Percentiles rank a stretch among this genome's conserved stretches.
Evolutionary conservation across 2,113 vertebrate genomes (phyloP).

Genomic region (Halichoerus grypus): DNA sequence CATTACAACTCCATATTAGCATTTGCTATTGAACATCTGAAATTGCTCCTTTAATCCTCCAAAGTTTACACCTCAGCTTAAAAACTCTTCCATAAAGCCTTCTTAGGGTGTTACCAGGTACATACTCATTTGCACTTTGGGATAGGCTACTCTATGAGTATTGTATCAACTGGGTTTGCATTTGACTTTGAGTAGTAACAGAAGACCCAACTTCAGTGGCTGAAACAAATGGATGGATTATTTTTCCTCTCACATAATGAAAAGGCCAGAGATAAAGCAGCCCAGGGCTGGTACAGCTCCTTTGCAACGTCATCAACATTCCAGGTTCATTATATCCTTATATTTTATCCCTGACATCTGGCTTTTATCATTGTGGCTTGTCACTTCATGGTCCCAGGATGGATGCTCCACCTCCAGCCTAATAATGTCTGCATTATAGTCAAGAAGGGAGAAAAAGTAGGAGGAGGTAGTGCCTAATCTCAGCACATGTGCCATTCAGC

Average conservation of each 20-base stretch:
- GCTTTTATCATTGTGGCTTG: background rate
- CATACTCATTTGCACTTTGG: background rate
- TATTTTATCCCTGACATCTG: background rate
- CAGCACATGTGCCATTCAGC: background rate
- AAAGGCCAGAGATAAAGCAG: background rate
- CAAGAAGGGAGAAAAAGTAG: background rate
- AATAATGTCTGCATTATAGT: background rate
- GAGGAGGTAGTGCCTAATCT: background rate
- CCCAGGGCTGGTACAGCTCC: background rate
- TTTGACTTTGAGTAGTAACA: conserved; percentile 28
- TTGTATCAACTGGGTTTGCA: background rate
- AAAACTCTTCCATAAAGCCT: conserved; percentile 1
- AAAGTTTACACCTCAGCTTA: background rate
- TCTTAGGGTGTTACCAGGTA: background rate
- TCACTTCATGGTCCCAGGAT: background rate
- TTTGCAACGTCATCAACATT: background rate
- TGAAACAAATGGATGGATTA: background rate
- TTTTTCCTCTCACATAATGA: background rate
- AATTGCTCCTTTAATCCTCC: conserved; percentile 37
- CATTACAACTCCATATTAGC: background rate
- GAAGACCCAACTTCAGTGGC: background rate
- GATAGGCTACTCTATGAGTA: background rate
- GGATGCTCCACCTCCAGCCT: background rate
- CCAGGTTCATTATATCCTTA: background rate
- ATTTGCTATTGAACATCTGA: conserved; percentile 45